Conservation (phyloP, 2,113 vertebrate genomes). For the Solea solea region DNA sequence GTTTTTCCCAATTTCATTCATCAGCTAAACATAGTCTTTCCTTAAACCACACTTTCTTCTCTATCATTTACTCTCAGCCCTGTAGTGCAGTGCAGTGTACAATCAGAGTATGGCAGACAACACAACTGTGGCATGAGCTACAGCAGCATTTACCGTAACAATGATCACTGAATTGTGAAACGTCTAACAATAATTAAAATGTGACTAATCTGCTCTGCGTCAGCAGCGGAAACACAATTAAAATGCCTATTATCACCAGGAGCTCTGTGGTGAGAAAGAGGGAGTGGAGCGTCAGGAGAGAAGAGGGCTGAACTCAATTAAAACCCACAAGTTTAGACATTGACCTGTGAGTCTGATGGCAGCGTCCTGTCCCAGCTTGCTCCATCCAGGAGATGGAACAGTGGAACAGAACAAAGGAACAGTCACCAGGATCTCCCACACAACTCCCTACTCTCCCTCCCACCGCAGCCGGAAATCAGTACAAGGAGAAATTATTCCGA, state of each 20-base stretch:
- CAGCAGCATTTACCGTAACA: conserved; percentile 50
- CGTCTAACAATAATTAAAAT: conserved; percentile 75
- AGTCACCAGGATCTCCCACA: conserved; percentile 66
- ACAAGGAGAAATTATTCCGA: conserved; percentile 48
- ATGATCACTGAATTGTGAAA: conserved; percentile 59
- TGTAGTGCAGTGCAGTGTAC: conserved; percentile 19
- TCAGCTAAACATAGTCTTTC: conserved; percentile 7
- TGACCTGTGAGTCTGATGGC: conserved; percentile 58
- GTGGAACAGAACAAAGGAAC: conserved; percentile 77
- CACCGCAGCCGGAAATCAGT: conserved; percentile 58
- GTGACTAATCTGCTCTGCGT: conserved; percentile 60
- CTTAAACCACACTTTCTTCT: conserved; percentile 14
- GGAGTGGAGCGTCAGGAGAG: conserved; percentile 31
- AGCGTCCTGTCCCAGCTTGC: conserved; percentile 77
- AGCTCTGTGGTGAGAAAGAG: conserved; percentile 32
- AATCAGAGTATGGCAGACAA: conserved; percentile 52
- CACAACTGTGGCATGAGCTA: conserved; percentile 39
- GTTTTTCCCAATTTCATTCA: not conserved
- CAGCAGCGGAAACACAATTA: conserved; percentile 65
- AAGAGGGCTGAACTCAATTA: conserved; percentile 71
- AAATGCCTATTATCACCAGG: conserved; percentile 54
- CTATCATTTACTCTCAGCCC: conserved; percentile 50
- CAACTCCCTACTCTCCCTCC: conserved; percentile 38
- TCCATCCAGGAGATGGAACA: conserved; percentile 71
- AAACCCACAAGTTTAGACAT: conserved; percentile 77